These are phyloP conservation scores for Pangasius mekongensis DNA, from an alignment of 2,797 vertebrate species.

Conservation along the genomic window DNA sequence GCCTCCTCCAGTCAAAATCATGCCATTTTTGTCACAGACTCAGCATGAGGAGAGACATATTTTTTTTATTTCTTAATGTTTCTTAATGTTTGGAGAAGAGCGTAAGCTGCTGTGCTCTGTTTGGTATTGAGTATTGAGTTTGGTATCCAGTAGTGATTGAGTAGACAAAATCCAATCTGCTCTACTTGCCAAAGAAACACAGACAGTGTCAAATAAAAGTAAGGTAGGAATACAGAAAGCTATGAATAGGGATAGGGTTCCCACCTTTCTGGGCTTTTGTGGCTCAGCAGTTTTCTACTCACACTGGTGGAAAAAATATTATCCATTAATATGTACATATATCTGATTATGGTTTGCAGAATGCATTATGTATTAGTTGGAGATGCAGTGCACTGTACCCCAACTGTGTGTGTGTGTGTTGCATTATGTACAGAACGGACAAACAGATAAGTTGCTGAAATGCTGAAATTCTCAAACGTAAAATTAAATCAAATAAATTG, in stretches of 20 bases:
- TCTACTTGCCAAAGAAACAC: conserved; percentile 41
- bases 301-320: neutral
- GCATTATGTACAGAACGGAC: neutral
- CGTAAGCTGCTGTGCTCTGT: conserved; percentile 41
- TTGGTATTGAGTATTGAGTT: conserved; percentile 14
- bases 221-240: conserved; percentile 25
- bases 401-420: neutral
- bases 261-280: neutral
- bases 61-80: conserved; percentile 40
- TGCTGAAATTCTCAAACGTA: conserved; percentile 12
- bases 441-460: conserved; percentile 16
- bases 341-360: conserved; percentile 5
- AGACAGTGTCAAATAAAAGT: conserved; percentile 49
- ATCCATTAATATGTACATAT: conserved; percentile 18
- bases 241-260: conserved; percentile 37
- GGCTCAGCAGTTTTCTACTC: conserved; percentile 25
- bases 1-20: conserved; percentile 44
- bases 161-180: conserved; percentile 39
- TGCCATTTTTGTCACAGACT: conserved; percentile 43
- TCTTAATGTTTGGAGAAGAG: conserved; percentile 49
- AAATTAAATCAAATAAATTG: conserved; percentile 22
- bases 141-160: conserved; percentile 39
- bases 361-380: conserved; percentile 26
- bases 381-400: neutral
- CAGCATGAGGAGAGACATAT: conserved; percentile 40